These are phyloP conservation scores for Cecropterus lyciades DNA, from an alignment of 1,140 invertebrate species.

Conservation along the genomic window DNA sequence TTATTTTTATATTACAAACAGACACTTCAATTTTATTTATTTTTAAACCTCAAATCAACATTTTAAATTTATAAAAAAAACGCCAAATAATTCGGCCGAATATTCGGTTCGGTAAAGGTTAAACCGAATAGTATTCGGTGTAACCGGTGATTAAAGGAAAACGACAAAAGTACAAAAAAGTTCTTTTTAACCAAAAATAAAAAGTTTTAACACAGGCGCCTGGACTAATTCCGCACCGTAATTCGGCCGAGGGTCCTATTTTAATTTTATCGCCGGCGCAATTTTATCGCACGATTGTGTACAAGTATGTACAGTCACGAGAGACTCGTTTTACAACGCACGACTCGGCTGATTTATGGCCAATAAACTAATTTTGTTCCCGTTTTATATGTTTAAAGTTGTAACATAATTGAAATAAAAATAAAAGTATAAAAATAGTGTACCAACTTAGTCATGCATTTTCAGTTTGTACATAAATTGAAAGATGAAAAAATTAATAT, in stretches of 20 bases:
- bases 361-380: slow-evolving; percentile 41
- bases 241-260: slow-evolving; percentile 24
- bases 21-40: no score
- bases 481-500: no score
- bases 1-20: no score
- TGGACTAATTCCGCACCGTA: not conserved
- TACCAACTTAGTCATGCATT: not conserved
- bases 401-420: slow-evolving; percentile 6
- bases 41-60: no score
- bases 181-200: not conserved
- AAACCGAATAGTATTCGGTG: no score
- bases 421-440: not conserved
- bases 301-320: slow-evolving; percentile 28
- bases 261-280: slow-evolving; percentile 44
- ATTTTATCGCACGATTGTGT: slow-evolving; percentile 36
- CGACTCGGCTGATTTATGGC: slow-evolving; percentile 47
- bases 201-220: not conserved
- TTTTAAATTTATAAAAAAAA: no score
- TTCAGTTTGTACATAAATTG: no score
- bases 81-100: no score
- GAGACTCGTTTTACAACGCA: slow-evolving; percentile 37
- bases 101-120: no score
- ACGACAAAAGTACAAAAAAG: no score
- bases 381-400: slow-evolving; percentile 20
- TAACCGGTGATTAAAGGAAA: no score